Conservation (phyloP, 2,888 invertebrate genomes). For the Sepiola atlantica region DNA sequence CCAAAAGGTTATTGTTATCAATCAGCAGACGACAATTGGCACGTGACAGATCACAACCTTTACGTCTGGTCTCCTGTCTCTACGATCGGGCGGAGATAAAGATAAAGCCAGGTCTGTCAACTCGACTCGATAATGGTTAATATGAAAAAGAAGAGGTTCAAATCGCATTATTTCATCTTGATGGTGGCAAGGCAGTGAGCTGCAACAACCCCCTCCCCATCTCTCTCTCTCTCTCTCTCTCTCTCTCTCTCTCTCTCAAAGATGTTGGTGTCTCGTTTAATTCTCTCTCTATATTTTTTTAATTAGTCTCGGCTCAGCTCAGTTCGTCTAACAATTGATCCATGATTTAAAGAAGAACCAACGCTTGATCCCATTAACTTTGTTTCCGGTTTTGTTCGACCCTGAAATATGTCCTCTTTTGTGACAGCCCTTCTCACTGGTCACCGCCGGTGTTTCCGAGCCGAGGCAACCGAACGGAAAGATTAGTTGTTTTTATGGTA, state of each 20-base stretch:
- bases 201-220: no score
- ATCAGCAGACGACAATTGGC: background rate
- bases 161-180: background rate
- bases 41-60: conserved; percentile 18
- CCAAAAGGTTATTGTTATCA: background rate
- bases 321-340: background rate
- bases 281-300: background rate
- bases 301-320: background rate
- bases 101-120: background rate
- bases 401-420: background rate
- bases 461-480: conserved; percentile 32
- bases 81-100: background rate
- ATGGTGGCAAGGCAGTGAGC: background rate
- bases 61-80: background rate
- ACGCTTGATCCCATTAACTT: background rate
- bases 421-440: background rate
- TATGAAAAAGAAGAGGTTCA: background rate
- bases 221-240: background rate
- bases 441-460: background rate
- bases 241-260: background rate
- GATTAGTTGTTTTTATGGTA: background rate
- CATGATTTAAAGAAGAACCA: background rate
- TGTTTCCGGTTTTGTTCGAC: conserved; percentile 8
- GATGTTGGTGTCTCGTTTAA: background rate
- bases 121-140: background rate